phyloP scores from a whole-genome alignment of 2,113 vertebrate genomes.

The Halcyon malimbica region DNA sequence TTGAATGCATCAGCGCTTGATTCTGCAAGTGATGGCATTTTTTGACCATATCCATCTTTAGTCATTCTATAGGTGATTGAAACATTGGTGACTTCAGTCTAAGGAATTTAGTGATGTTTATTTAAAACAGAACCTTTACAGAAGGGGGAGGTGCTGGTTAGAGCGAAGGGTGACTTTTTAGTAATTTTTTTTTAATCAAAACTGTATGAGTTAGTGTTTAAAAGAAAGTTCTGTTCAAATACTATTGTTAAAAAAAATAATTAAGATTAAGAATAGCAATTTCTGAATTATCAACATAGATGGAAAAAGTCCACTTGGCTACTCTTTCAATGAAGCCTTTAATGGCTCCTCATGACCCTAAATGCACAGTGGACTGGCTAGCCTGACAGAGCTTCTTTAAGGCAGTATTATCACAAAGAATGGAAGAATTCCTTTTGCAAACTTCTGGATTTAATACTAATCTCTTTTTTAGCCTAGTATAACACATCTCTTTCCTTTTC shows the following conservation, averaged over 20 bases:
- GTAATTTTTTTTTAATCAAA: not conserved
- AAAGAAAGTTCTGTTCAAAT: not conserved
- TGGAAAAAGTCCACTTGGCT: not conserved
- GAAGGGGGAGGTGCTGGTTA: not conserved
- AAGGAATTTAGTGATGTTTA: not conserved
- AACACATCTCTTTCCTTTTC: not conserved
- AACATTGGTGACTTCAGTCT: not conserved
- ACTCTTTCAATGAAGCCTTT: not conserved
- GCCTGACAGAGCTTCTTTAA: not conserved
- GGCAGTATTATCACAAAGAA: not conserved
- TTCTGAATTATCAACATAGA: not conserved
- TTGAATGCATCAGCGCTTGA: not conserved
- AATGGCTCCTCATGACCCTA: not conserved
- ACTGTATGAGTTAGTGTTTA: not conserved
- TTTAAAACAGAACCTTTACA: not conserved
- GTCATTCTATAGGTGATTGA: not conserved
- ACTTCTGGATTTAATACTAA: not conserved
- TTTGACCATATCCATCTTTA: not conserved
- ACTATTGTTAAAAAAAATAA: not conserved
- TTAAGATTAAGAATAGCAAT: not conserved
- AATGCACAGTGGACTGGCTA: not conserved
- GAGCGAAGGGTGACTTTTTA: not conserved
- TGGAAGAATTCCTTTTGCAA: not conserved
- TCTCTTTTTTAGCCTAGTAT: not conserved
- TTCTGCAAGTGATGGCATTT: not conserved